Evolutionary conservation across 2,888 invertebrate species (phyloP).

Genomic region (Doris montereyensis): DNA sequence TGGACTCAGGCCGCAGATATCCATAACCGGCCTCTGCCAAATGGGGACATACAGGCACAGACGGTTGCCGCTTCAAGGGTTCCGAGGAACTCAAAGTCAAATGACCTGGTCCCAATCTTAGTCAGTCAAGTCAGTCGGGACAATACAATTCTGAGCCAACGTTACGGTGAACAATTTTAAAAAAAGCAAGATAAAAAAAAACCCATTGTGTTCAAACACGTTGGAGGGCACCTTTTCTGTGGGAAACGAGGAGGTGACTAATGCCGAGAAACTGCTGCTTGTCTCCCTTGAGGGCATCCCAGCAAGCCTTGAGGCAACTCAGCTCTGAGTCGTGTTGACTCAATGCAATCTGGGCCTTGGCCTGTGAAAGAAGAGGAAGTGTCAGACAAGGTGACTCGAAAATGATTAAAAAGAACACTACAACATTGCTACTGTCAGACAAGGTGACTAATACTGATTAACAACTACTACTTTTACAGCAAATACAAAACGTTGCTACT

Average conservation of each 20-base stretch:
- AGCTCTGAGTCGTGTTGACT: conserved; percentile 72
- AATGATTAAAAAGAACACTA: neutral
- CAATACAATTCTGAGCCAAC: neutral
- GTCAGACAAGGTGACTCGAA: neutral
- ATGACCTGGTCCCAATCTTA: no score
- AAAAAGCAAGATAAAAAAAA: neutral
- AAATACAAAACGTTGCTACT: no score
- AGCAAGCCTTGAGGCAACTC: conserved; percentile 83
- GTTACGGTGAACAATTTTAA: neutral
- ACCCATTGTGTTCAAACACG: neutral
- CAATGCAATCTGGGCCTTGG: conserved; percentile 70
- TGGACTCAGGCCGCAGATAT: no score
- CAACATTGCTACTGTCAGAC: neutral
- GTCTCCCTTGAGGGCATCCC: conserved; percentile 94
- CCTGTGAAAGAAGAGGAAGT: conserved; percentile 54
- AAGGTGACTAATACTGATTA: neutral
- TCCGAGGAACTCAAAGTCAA: no score
- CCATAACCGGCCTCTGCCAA: no score
- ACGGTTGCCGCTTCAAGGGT: no score
- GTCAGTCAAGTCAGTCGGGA: neutral
- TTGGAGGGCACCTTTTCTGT: conserved; percentile 80
- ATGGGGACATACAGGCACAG: no score
- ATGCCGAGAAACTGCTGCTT: conserved; percentile 77
- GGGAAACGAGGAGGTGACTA: conserved; percentile 95
- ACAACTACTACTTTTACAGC: neutral